phyloP scores from a whole-genome alignment of 2,113 vertebrate genomes.

The Pagrus major region DNA sequence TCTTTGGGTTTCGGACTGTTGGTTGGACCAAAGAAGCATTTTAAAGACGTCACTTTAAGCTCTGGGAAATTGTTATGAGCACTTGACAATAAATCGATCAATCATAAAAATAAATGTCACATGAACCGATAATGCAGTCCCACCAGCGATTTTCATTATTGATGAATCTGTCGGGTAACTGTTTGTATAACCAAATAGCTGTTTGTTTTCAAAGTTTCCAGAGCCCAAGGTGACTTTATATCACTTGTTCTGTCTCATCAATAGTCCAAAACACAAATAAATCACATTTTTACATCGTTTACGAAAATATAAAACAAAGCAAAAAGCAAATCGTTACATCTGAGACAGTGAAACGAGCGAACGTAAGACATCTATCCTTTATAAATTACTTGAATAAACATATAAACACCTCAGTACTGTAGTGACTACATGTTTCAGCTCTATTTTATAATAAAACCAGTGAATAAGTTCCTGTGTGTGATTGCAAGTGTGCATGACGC shows the following conservation, averaged over 20 bases:
- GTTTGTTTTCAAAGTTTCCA: not conserved
- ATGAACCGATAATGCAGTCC: no score
- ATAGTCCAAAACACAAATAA: not conserved
- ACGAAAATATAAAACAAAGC: not conserved
- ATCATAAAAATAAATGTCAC: no score
- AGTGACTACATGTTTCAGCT: not conserved
- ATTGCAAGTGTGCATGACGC: slow-evolving; percentile 24
- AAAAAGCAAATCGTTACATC: not conserved
- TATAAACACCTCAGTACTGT: not conserved
- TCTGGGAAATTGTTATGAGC: no score
- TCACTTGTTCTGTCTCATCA: not conserved
- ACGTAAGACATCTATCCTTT: not conserved
- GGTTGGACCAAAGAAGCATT: no score
- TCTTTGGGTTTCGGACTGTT: no score
- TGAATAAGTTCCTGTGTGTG: not conserved
- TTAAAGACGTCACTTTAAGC: no score
- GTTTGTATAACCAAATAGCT: not conserved
- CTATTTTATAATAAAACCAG: not conserved
- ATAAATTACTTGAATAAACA: not conserved
- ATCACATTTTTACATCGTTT: not conserved
- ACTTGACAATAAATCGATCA: no score
- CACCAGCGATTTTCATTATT: not conserved
- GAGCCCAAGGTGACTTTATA: not conserved
- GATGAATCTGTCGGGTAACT: not conserved
- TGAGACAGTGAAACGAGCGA: not conserved